Base-by-base conservation (phyloP, 2,113 vertebrate genomes). In the Lepisosteus oculatus region DNA sequence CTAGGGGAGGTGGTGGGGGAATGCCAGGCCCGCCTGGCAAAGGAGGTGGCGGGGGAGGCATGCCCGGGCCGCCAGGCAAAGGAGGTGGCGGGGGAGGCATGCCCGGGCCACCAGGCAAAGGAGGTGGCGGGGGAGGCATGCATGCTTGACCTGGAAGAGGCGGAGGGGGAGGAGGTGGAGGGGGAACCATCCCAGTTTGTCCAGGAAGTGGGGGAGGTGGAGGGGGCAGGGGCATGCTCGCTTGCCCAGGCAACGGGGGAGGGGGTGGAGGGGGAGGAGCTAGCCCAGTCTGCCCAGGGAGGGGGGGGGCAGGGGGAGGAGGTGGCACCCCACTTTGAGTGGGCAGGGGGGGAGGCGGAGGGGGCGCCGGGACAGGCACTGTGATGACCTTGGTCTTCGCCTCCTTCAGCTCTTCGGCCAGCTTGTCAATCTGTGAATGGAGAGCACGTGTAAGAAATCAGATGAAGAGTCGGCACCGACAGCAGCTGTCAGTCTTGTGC, bases 401-500 rank as follows among this genome's bases (percentile, higher is more conserved):
- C 69, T 92, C 92, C 82, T 95, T 88, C 62, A 95, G 86, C 17
- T 95, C 93, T 79, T 93, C 91, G 17, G 90, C 87, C 55, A 97
- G 76, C 70, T 88, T 87, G 65, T 93, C 85, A 77, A 89, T 77
- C 95, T 97, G 76, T 0, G 81, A 61, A 9, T 80, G 56, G 17
- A 3, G 65, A 72, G 77, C 47, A 61, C 4, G 42, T 29, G 29
- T 29, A 29, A 29, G 1, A 29, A 29, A 29, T 29, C 29, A 29
- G 29, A 29, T 29, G 29, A 29, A 29, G 29, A 29, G 29, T 29
- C 29, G 2, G 29, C 29, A 29, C 29, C 29, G 29, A 29, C 29
- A 29, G 29, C 29, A 29, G 29, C 29, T 29, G 29, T 29, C 29
- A 29, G 29, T 29, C 29, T 29, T 29, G 1, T 29, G 29, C 29